Base-by-base conservation (phyloP, 2,888 invertebrate species). In the Drosophila neoperkinsi region DNA sequence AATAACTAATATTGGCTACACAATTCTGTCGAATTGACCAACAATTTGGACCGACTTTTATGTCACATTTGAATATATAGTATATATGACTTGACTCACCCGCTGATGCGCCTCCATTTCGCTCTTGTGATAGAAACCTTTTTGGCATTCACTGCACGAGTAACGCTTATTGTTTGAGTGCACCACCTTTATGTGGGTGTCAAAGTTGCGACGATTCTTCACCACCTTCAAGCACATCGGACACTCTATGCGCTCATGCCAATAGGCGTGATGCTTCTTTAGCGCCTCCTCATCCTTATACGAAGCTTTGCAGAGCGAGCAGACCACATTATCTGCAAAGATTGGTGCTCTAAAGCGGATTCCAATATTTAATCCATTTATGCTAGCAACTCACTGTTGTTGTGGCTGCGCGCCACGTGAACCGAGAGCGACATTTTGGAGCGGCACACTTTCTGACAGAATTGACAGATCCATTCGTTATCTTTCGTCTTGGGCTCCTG, bases 361-460 rank as follows among this genome's bases (percentile, higher is more conserved):
- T 7, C 10, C 13, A 3, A 41, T 34, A 16, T 25, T 4, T 21
- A 21, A n/a, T 11, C 11, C 4, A n/a, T 5, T 2, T 9, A 0
- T 1, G 52, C 2, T 5, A 10, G 10, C 28, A 25, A 78, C 89
- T 77, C 66, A 93, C 93, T 91, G 50, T 90, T 92, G 58, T 93
- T 93, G 62, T 93, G 93, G 58, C 91, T 91, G 36, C 93, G 88
- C 13, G 93, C 90, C n/a, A 93, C 88, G 71, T 93, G 93, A 13
- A 93, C 91, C 0, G 93, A 88, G 3, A 93, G 76, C 5, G 93
- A 91, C 92, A 93, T 92, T 79, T 92, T 91, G 0, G 93, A 89
- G 18, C 62, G 64, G 46, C 89, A 93, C 10, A 78, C 41, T 55
- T 92, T 92, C 4, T 83, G 67, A n/a, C 93, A 93, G 71, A 93